Percentiles rank a stretch among this genome's conserved stretches.
Conservation (phyloP, 2,113 vertebrate species). For the Microtus montanus region DNA sequence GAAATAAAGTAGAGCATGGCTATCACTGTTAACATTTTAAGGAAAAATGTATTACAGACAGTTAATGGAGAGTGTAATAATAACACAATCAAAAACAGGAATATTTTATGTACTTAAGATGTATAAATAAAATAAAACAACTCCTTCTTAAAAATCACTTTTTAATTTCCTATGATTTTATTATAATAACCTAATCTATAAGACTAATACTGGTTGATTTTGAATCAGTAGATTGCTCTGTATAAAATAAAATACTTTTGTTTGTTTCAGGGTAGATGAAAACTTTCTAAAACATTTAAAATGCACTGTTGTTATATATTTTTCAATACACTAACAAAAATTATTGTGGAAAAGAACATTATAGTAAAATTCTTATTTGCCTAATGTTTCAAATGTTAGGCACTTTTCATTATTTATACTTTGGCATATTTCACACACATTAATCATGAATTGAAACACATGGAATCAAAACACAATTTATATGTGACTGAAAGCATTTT, state of each 20-base stretch:
- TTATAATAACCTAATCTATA: not conserved
- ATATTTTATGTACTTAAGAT: not conserved
- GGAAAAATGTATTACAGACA: not conserved
- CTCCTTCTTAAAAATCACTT: not conserved
- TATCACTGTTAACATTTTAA: not conserved
- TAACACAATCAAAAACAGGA: not conserved
- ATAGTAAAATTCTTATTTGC: not conserved
- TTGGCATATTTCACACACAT: not conserved
- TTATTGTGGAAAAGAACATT: not conserved
- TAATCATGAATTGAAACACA: not conserved
- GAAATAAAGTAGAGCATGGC: not conserved
- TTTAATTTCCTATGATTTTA: not conserved
- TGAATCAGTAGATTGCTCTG: not conserved
- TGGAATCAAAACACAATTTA: not conserved
- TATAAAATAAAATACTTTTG: not conserved
- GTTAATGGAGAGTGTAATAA: not conserved
- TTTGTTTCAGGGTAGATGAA: not conserved
- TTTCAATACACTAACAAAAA: not conserved
- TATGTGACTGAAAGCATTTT: constrained; percentile 23
- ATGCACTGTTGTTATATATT: not conserved
- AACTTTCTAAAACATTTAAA: not conserved
- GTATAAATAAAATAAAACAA: not conserved
- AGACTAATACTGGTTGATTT: no score
- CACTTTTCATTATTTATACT: not conserved
- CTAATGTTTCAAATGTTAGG: not conserved